These are phyloP conservation scores for Hylaeus volcanicus DNA, from an alignment of 1,140 invertebrate genomes.

Conservation along the genomic window DNA sequence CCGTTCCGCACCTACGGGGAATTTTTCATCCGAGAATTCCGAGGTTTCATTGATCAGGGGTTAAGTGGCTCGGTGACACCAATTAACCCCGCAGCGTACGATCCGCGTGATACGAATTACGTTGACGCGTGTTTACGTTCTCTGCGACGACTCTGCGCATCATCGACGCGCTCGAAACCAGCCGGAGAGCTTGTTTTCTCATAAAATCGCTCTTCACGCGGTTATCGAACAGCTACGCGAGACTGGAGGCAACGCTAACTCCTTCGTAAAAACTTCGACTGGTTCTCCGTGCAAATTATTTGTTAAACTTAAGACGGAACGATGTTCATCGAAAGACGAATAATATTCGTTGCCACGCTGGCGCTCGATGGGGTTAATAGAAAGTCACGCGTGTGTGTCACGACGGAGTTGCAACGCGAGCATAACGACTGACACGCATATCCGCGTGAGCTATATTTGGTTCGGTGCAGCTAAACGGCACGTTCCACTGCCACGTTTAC, in stretches of 20 bases:
- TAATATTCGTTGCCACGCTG: background rate
- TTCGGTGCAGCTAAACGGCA: constrained; percentile 12
- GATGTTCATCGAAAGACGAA: no score
- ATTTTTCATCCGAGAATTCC: constrained; percentile 63
- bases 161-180: background rate
- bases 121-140: constrained; percentile 35
- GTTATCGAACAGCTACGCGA: no score
- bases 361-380: background rate
- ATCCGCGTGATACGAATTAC: constrained; percentile 62
- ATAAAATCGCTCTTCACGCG: background rate
- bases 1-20: constrained; percentile 18
- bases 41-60: constrained; percentile 68
- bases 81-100: constrained; percentile 59
- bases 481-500: constrained; percentile 29
- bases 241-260: no score
- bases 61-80: constrained; percentile 65
- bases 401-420: background rate
- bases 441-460: constrained; percentile 55
- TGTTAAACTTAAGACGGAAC: no score
- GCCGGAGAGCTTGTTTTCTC: background rate
- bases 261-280: no score
- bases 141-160: background rate
- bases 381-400: constrained; percentile 39
- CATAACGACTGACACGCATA: constrained; percentile 12
- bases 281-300: no score